Percentiles rank a stretch among this genome's conserved stretches.
These are phyloP conservation scores for Lycorma delicatula DNA, from an alignment of 1,140 invertebrate genomes.

Conservation along the genomic window DNA sequence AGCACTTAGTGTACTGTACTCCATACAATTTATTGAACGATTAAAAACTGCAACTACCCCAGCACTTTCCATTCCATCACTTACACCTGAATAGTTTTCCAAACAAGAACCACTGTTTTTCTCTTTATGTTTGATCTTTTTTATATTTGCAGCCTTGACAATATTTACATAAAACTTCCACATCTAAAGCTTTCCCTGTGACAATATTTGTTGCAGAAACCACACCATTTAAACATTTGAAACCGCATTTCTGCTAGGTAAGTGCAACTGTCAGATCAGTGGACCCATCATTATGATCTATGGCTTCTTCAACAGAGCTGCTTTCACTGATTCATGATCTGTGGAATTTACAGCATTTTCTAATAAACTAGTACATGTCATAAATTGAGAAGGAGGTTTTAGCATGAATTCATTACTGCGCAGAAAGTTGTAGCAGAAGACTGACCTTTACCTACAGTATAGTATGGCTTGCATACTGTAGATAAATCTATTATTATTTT, in stretches of 20 bases:
- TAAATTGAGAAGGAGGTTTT: neutral
- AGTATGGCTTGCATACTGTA: neutral
- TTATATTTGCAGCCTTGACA: neutral
- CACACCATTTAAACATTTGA: slow-evolving; percentile 15
- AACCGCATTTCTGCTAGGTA: slow-evolving; percentile 18
- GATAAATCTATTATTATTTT: neutral
- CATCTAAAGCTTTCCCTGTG: neutral
- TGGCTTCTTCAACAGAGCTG: slow-evolving; percentile 13
- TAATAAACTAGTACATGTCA: neutral
- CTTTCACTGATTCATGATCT: slow-evolving; percentile 5
- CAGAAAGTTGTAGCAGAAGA: neutral
- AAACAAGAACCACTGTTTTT: neutral
- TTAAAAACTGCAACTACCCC: slow-evolving; percentile 23
- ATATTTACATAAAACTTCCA: neutral
- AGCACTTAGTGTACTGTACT: slow-evolving; percentile 22
- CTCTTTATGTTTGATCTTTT: neutral
- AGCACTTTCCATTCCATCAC: slow-evolving; percentile 20
- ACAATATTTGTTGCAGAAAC: neutral
- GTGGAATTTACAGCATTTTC: neutral
- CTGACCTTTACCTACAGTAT: neutral
- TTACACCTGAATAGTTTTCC: slow-evolving; percentile 14
- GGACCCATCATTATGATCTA: slow-evolving; percentile 12
- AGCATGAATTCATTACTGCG: neutral
- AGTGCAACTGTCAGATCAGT: slow-evolving; percentile 15
- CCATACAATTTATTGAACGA: slow-evolving; percentile 11